Conservation (phyloP, 2,888 invertebrate genomes). For the Subacronicta megacephala region DNA sequence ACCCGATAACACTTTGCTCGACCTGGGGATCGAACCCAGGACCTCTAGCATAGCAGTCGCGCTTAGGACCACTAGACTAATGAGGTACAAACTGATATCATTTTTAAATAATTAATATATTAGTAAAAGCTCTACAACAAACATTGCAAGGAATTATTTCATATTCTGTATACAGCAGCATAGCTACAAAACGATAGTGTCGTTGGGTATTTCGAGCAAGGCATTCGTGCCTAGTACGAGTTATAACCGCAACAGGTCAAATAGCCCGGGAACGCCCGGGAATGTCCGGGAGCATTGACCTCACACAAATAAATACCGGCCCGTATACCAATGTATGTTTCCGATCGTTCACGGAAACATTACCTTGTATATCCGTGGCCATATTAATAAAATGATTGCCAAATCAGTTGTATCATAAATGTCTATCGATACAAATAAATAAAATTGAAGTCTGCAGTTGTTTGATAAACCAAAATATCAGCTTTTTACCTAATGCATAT, state of each 20-base stretch:
- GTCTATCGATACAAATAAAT: no score
- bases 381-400: conserved; percentile 24
- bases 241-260: conserved; percentile 59
- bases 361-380: conserved; percentile 52
- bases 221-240: conserved; percentile 17
- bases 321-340: conserved; percentile 68
- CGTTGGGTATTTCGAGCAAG: conserved; percentile 38
- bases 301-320: conserved; percentile 74
- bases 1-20: no score
- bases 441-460: no score
- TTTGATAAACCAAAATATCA: no score
- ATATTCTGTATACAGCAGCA: conserved; percentile 9
- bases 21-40: no score
- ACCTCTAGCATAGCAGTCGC: no score
- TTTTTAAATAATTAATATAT: no score
- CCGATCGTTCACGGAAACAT: conserved; percentile 76
- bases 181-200: conserved; percentile 19
- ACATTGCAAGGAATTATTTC: no score
- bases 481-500: no score
- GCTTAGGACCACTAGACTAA: no score
- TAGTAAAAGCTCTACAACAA: no score
- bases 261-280: conserved; percentile 45
- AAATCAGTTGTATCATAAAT: not conserved
- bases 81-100: no score
- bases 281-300: conserved; percentile 68